These are phyloP conservation scores for Motacilla tschutschensis DNA, from an alignment of 2,113 vertebrate species.

Conservation along the genomic window DNA sequence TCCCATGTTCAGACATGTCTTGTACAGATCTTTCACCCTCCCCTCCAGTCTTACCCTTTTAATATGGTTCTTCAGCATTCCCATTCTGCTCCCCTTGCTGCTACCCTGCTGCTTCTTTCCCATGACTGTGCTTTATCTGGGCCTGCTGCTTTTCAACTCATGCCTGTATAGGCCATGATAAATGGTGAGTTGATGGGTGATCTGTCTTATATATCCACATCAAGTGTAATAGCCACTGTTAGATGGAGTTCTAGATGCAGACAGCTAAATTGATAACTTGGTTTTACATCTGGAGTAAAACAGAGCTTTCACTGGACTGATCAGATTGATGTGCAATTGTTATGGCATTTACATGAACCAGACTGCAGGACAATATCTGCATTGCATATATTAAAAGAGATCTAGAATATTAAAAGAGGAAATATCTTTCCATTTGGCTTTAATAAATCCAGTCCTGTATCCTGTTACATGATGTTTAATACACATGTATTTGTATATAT, in stretches of 20 bases:
- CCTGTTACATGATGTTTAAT: constrained; percentile 16
- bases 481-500: constrained; percentile 3
- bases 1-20: not conserved
- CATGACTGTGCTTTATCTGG: not conserved
- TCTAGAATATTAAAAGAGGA: constrained; percentile 29
- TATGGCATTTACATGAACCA: not conserved
- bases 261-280: not conserved
- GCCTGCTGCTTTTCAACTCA: not conserved
- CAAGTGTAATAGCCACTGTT: not conserved
- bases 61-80: not conserved
- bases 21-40: not conserved
- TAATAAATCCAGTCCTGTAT: constrained; percentile 39
- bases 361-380: not conserved
- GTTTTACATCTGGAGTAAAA: not conserved
- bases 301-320: not conserved
- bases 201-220: not conserved
- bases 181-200: not conserved
- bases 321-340: not conserved
- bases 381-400: not conserved
- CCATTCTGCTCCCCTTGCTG: not conserved
- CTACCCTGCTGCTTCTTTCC: not conserved
- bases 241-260: not conserved
- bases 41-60: not conserved
- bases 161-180: not conserved
- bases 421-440: constrained; percentile 28